Evolutionary conservation across 2,113 vertebrate species (phyloP).

Genomic region (Gymnorhina tibicen): DNA sequence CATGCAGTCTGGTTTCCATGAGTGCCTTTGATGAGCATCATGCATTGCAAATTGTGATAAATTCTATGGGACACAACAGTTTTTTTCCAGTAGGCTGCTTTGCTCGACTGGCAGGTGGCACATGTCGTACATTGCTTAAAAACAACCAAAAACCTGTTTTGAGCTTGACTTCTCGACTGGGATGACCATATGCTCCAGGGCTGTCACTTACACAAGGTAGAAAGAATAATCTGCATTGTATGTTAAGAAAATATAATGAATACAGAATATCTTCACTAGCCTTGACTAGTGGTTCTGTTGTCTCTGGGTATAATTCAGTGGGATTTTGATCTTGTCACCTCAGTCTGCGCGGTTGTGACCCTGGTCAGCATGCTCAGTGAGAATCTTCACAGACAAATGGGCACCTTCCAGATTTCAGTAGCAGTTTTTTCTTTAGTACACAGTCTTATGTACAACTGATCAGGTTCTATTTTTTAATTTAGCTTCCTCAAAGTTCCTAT

Average conservation of each 20-base stretch:
- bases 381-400: not conserved
- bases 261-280: not conserved
- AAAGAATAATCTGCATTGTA: not conserved
- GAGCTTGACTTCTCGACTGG: not conserved
- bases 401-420: not conserved
- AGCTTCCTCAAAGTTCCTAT: not conserved
- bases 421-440: not conserved
- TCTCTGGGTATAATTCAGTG: not conserved
- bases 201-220: not conserved
- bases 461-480: not conserved
- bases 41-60: not conserved
- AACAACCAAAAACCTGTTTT: not conserved
- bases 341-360: not conserved
- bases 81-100: not conserved
- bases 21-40: rapidly evolving
- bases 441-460: not conserved
- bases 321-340: not conserved
- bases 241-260: not conserved
- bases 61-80: not conserved
- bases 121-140: not conserved
- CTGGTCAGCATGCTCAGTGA: not conserved
- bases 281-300: not conserved
- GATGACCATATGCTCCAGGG: not conserved
- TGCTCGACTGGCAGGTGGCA: not conserved
- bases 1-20: not conserved